These are phyloP conservation scores for Acestrorhynchus altus DNA, from an alignment of 2,797 vertebrate species.

Conservation along the genomic window DNA sequence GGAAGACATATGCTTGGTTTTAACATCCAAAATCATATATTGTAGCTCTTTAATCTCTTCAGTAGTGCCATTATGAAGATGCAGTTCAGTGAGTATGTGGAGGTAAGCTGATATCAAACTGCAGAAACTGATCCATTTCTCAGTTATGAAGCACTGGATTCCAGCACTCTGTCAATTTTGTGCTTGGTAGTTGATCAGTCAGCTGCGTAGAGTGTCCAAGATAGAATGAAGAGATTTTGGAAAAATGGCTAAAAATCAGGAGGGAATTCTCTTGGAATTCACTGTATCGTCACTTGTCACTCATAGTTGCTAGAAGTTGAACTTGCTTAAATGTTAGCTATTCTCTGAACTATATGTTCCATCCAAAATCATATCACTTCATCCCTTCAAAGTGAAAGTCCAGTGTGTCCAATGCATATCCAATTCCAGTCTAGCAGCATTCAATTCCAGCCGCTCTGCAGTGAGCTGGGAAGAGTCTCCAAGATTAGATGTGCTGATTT, in stretches of 20 bases:
- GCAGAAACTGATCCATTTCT: not conserved
- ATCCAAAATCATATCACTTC: not conserved
- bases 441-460: not conserved
- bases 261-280: too few relatives aligned
- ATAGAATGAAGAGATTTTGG: not conserved
- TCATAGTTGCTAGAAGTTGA: too few relatives aligned
- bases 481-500: not conserved
- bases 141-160: not conserved
- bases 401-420: not conserved
- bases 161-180: not conserved
- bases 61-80: not conserved
- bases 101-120: not conserved
- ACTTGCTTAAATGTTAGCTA: not conserved
- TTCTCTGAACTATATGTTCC: not conserved
- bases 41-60: not conserved
- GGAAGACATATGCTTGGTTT: too few relatives aligned
- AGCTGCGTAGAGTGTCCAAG: conserved; percentile 90
- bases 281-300: too few relatives aligned
- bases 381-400: not conserved
- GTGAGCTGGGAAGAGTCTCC: not conserved
- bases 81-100: not conserved
- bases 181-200: conserved; percentile 61
- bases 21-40: not conserved
- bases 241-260: too few relatives aligned
- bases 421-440: not conserved